Evolutionary conservation across 2,797 vertebrate species (phyloP).

Genomic region (Bryconaethiops microstoma): DNA sequence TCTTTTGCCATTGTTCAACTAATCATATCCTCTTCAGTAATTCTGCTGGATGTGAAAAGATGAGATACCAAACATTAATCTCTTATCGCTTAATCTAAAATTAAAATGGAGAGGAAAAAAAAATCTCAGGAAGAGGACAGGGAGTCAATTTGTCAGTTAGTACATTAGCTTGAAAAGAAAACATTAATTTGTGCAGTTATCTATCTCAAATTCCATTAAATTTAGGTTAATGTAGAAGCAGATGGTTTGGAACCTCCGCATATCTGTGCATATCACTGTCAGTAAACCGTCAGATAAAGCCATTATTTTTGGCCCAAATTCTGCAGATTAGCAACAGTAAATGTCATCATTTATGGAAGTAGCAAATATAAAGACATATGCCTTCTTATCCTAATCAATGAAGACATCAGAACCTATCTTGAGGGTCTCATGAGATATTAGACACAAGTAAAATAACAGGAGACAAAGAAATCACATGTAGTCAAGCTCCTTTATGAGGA

Average conservation of each 20-base stretch:
- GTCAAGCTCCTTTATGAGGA: slow-evolving; percentile 7
- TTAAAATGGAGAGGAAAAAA: slow-evolving; percentile 69
- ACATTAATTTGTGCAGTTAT: slow-evolving; percentile 80
- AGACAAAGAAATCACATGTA: slow-evolving; percentile 4
- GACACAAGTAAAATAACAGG: background rate
- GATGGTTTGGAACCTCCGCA: slow-evolving; percentile 73
- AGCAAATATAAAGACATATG: background rate
- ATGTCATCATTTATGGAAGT: background rate
- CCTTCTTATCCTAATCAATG: slow-evolving; percentile 6
- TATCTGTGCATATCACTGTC: slow-evolving; percentile 65
- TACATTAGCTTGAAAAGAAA: slow-evolving; percentile 81
- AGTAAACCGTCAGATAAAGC: slow-evolving; percentile 41
- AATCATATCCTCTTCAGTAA: slow-evolving; percentile 84
- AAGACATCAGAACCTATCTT: background rate
- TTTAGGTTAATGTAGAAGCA: slow-evolving; percentile 82
- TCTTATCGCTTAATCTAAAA: slow-evolving; percentile 79
- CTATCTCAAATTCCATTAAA: slow-evolving; percentile 81
- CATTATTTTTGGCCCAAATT: slow-evolving; percentile 7
- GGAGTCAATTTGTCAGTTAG: slow-evolving; percentile 81
- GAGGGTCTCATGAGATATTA: background rate
- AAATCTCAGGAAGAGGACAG: slow-evolving; percentile 66
- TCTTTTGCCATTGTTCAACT: slow-evolving; percentile 81
- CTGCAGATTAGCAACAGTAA: background rate
- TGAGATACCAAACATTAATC: slow-evolving; percentile 82
- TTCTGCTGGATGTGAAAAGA: slow-evolving; percentile 81